These are phyloP conservation scores for Conchocele bisecta DNA, from an alignment of 2,888 invertebrate species.

Conservation along the genomic window DNA sequence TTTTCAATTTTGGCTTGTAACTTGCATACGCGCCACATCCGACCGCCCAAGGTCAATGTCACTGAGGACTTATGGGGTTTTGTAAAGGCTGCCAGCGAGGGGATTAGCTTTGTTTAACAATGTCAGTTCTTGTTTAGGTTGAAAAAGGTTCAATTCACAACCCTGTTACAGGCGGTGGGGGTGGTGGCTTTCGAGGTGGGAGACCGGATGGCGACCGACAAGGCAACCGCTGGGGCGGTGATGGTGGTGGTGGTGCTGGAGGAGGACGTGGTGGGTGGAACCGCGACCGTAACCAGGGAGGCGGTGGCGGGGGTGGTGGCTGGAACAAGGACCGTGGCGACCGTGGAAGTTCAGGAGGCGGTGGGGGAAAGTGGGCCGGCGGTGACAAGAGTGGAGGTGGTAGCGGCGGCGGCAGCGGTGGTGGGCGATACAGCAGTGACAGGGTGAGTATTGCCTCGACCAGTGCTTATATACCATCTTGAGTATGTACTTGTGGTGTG, in stretches of 20 bases:
- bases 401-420: conserved; percentile 30
- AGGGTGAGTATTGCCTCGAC: conserved; percentile 16
- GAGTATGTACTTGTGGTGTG: no score
- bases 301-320: conserved; percentile 7
- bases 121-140: no score
- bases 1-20: not conserved
- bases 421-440: conserved; percentile 12
- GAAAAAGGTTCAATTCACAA: conserved; percentile 2
- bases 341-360: not conserved
- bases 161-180: conserved; percentile 5
- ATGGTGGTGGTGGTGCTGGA: not conserved
- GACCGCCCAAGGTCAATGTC: no score
- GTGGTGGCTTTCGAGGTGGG: conserved; percentile 26
- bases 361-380: not conserved
- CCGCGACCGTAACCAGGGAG: not conserved
- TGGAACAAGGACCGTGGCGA: conserved; percentile 2
- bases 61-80: not conserved
- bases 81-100: not conserved
- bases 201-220: conserved; percentile 28
- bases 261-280: not conserved
- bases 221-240: conserved; percentile 14
- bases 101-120: no score
- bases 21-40: no score
- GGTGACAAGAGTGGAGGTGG: conserved; percentile 36
- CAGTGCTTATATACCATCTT: no score